phyloP scores from a whole-genome alignment of 2,797 vertebrate genomes.

The Staurois parvus region DNA sequence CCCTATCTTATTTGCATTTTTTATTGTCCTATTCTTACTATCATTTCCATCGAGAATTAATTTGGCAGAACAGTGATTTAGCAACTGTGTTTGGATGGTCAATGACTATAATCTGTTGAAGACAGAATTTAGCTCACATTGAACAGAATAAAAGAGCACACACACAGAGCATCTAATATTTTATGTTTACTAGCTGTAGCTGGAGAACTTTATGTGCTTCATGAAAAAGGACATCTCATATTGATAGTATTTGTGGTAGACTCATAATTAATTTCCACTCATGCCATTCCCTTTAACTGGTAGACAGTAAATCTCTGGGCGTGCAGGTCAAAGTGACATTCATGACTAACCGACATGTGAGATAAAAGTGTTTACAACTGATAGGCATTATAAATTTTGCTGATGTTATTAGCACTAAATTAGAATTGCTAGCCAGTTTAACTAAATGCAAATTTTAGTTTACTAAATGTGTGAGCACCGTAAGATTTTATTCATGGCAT shows the following conservation, averaged over 20 bases:
- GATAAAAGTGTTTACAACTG: constrained; percentile 37
- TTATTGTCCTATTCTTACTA: constrained; percentile 48
- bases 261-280: constrained; percentile 51
- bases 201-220: constrained; percentile 18
- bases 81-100: constrained; percentile 38
- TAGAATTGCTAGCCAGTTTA: constrained; percentile 15
- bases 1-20: constrained; percentile 58
- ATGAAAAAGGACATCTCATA: constrained; percentile 46
- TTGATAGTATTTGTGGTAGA: constrained; percentile 30
- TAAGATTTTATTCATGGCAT: not conserved
- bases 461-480: not conserved
- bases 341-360: constrained; percentile 39
- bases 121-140: constrained; percentile 32
- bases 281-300: constrained; percentile 31
- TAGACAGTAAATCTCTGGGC: constrained; percentile 28
- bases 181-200: constrained; percentile 51
- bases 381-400: constrained; percentile 41
- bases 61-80: constrained; percentile 55
- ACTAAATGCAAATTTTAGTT: constrained; percentile 3
- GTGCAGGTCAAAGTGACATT: constrained; percentile 44
- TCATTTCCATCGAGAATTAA: constrained; percentile 50
- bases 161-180: constrained; percentile 15
- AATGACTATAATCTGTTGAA: constrained; percentile 46
- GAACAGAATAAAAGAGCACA: constrained; percentile 26
- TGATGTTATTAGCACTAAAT: constrained; percentile 13